Base-by-base conservation (phyloP, 2,888 invertebrate genomes). In the Caenorhabditis wallacei region DNA sequence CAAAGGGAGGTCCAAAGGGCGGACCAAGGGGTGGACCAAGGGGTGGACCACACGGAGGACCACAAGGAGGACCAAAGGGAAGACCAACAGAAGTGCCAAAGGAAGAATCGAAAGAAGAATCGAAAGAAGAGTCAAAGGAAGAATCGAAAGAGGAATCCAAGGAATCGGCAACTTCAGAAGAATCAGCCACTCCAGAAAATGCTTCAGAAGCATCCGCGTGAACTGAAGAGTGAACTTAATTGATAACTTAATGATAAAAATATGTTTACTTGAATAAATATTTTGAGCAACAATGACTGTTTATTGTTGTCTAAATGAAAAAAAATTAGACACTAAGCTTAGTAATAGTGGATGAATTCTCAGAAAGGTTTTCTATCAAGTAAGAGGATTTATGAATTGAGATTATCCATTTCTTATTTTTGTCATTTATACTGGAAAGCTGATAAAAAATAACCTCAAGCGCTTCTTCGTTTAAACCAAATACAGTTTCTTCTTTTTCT, bases 1-100 rank as follows among this genome's bases (percentile, higher is more conserved):
- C 59, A 30, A 40, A 43, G 26, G 68, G 72, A 35, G 72, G 69
- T 46, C 68, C 37, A 26, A 22, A 26, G 0, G 59, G 72, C 48
- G 64, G 46, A 35, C 30, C 63, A 16, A 30, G 8, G 30, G 59
- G 59, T 59, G 59, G 59, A 61, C 69, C 69, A 40, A 46, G 13
- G 43, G 16, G 43, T 43, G 30, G 30, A 30, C 30, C 30, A 30
- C 30, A 30, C 8, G 30, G 30, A 30, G 30, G 30, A 30, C 30
- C 30, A 30, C 3, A 30, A 30, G 8, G 30, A 61, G 61, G 37
- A 26, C 24, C 61, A 10, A n/a, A 53, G 5, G 53, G 20, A 70
- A 57, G 35, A 30, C 56, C 57, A 57, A 54, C 13, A 4, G 24
- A 20, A 40, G 68, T 24, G 54, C 46, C 30, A 37, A 24, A 46